Evolutionary conservation across 1,140 invertebrate genomes (phyloP).

Genomic region (Magallana gigas): DNA sequence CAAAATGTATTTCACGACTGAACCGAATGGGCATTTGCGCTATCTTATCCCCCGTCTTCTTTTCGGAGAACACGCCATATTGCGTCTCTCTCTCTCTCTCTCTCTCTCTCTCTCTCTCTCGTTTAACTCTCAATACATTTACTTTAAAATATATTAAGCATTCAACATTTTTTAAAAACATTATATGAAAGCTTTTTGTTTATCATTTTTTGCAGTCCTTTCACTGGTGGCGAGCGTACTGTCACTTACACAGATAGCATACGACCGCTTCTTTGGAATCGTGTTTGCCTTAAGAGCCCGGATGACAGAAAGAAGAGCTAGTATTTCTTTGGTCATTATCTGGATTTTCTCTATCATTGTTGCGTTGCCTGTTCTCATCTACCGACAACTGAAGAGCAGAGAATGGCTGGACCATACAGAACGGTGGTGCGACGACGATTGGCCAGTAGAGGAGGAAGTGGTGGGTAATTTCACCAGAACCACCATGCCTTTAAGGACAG

Average conservation of each 20-base stretch:
- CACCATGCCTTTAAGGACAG: constrained; percentile 61
- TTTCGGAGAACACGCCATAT: too few relatives aligned
- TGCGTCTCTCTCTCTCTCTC: too few relatives aligned
- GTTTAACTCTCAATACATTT: too few relatives aligned
- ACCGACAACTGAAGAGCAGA: constrained; percentile 64
- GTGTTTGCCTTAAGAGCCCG: constrained; percentile 76
- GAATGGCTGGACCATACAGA: constrained; percentile 74
- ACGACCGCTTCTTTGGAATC: constrained; percentile 79
- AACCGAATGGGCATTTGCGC: too few relatives aligned
- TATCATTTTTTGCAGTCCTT: constrained; percentile 74
- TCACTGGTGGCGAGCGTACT: constrained; percentile 80
- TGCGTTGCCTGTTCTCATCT: constrained; percentile 76
- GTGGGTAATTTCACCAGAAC: constrained; percentile 55
- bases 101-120: too few relatives aligned
- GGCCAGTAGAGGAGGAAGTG: constrained; percentile 60
- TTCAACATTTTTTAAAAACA: too few relatives aligned
- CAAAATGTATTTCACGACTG: too few relatives aligned
- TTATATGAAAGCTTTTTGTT: neutral
- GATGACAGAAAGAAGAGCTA: constrained; percentile 70
- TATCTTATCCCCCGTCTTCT: too few relatives aligned
- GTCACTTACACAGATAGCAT: constrained; percentile 80
- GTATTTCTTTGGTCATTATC: constrained; percentile 77
- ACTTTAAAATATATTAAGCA: too few relatives aligned
- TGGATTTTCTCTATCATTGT: constrained; percentile 78
- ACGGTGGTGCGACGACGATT: constrained; percentile 74